Evolutionary conservation across 2,797 vertebrate species (phyloP), one percentile per base, ranked within the genome.

Genomic region (Chromobotia macracanthus): DNA sequence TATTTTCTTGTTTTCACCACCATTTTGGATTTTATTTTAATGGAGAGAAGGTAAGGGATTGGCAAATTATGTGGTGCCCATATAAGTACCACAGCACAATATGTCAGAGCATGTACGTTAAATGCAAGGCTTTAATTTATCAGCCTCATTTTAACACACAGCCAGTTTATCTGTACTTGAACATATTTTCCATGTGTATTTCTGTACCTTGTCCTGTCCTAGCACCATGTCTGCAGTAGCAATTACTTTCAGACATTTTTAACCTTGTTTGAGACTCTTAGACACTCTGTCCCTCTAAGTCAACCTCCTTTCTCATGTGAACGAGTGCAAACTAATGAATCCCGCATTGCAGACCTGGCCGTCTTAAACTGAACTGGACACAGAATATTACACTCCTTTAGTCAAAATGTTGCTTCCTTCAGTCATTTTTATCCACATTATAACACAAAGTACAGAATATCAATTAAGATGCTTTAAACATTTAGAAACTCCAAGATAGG

Each of bases 311-410:
- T 75, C 66, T 86, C 81, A 80, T 84, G 87, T 60, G 69, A 77
- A 64, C 84, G 77, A 74, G 76, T 85, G 88, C 79, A 86, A 77
- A 79, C 75, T n/a, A 86, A 87, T 77, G 80, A 88, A 79, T 82
- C 80, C 87, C 87, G 89, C 88, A 88, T 86, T 46, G 60, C 58
- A 41, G 51, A 72, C 75, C 84, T 70, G 50, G 50, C 16, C 28
- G 48, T 18, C 58, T n/a, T n/a, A 56, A 61, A 41, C 56, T 23
- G 15, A 31, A 16, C 11, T 38, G 44, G 7, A 80, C 84, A 44
- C n/a, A 41, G 80, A 21, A 25, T 19, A 35, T 28, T 2, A 56
- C 69, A 80, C 81, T 2, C 16, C 65, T 60, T 28, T 70, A 64
- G 64, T n/a, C n/a, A 35, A 72, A 75, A 48, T 12, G 51, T 50